Evolutionary conservation across 2,888 invertebrate species (phyloP), one percentile per base, ranked within the genome.

Genomic region (Physocephala rufipes): DNA sequence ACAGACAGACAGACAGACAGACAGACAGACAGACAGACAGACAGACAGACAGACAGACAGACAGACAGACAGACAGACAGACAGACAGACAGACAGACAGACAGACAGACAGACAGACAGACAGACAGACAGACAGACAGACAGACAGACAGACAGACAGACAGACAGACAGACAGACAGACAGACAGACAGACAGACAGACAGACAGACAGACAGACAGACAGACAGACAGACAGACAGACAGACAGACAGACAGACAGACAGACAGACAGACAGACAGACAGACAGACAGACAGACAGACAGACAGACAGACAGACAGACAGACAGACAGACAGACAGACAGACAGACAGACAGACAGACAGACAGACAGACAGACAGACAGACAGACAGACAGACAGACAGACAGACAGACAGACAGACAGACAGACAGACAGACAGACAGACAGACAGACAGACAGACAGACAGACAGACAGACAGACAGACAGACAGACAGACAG

Each of bases 1-100:
- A n/a, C 55, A 55, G 55, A 55, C 55, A 55, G 55, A n/a, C 55
- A 55, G 55, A 55, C 55, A 55, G 55, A n/a, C 55, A 55, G 55
- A 55, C 55, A 55, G 55, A n/a, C 55, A 55, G 55, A 55, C 55
- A 55, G 55, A n/a, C 55, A 55, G 55, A 55, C 55, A 55, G 55
- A n/a, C 55, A 55, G 55, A 55, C 55, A 55, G 55, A n/a, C 55
- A 55, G 55, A 55, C 55, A 55, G 55, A n/a, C 55, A 55, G 55
- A 55, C 55, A 55, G 55, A n/a, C 55, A 55, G 55, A 55, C 55
- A 55, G 55, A n/a, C 55, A 55, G 55, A 55, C 55, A 55, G 55
- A n/a, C 55, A 55, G 55, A 55, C 55, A 55, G 55, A n/a, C 55
- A 55, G 55, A 55, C 55, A 55, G 55, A n/a, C 55, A 55, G 55